These are phyloP conservation scores for Adelphocoris suturalis DNA, from an alignment of 2,888 invertebrate genomes.

Conservation along the genomic window DNA sequence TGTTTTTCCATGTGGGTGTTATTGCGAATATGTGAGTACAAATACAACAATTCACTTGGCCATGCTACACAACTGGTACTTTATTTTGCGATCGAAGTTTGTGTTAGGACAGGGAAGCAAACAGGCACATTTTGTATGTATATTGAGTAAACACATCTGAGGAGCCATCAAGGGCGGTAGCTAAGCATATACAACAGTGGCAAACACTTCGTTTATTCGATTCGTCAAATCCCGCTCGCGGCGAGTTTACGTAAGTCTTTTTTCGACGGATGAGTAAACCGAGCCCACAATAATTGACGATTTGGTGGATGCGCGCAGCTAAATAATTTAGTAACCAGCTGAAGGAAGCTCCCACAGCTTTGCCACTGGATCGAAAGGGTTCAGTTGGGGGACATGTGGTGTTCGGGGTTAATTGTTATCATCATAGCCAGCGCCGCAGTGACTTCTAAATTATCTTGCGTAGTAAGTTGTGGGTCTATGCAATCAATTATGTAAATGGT, in stretches of 20 bases:
- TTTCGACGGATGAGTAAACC: neutral
- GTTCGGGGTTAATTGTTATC: constrained; percentile 25
- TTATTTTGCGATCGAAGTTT: neutral
- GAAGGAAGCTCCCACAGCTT: neutral
- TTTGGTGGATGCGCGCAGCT: neutral
- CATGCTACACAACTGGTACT: neutral
- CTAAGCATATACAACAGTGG: neutral
- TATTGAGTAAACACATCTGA: neutral
- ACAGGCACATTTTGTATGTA: neutral
- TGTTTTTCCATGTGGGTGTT: too few relatives aligned
- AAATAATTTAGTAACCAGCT: neutral
- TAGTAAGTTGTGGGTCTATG: constrained; percentile 8
- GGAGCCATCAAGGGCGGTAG: neutral
- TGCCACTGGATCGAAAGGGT: neutral
- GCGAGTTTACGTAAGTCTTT: neutral
- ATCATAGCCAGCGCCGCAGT: neutral
- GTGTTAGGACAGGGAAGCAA: neutral
- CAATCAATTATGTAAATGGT: constrained; percentile 59
- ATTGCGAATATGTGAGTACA: neutral
- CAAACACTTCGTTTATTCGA: neutral
- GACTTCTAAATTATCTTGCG: constrained; percentile 22
- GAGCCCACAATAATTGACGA: neutral
- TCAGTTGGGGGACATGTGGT: constrained; percentile 5
- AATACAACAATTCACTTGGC: neutral
- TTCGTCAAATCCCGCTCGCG: neutral